Evolutionary conservation across 2,113 vertebrate genomes (phyloP), one percentile per base, ranked within the genome.

Genomic region (Bos indicus): DNA sequence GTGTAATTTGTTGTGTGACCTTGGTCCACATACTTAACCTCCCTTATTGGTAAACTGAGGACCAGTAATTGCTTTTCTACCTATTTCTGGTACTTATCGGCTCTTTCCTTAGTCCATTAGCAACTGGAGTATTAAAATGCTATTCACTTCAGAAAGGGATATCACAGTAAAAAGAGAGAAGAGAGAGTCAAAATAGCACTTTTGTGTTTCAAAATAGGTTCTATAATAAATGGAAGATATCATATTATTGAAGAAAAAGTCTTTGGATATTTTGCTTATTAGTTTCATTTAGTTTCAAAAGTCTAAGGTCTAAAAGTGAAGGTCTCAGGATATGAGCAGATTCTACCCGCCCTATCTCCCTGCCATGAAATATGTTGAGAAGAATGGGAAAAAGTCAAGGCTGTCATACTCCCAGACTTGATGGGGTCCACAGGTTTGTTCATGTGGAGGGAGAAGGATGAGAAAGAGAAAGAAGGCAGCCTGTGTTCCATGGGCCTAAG

Each of bases 211-310:
- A 88, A 85, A 90, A 74, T 51, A 90, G 1, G 1, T 46, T 88
- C 52, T 78, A 23, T 28, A 95, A 28, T 28, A 95, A 94, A 86
- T 36, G 54, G 78, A 6, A 85, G 56, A 52, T 43, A 81, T 9
- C 25, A 71, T 43, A 33, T 16, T 56, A 83, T n/a, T 52, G 19
- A 88, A 85, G 26, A 80, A 89, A 95, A 62, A 6, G 6, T 1
- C 48, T 95, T 97, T 96, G 56, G 90, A 23, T 48, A 62, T 14
- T 23, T n/a, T 88, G 23, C 33, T 85, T 43, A 43, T 97, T 89
- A 62, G 43, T 36, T 83, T 77, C 92, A 25, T 59, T 80, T 86
- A 59, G 40, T 95, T 90, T 94, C 11, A 78, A 83, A 96, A 74
- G 12, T 52, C 17, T 80, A 91, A 80, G 17, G 19, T 4, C 60